A percentile compares a stretch with the other conserved stretches of the same genome.
Conservation (phyloP, 2,888 invertebrate species). For the Tetrapedia diversipes region DNA sequence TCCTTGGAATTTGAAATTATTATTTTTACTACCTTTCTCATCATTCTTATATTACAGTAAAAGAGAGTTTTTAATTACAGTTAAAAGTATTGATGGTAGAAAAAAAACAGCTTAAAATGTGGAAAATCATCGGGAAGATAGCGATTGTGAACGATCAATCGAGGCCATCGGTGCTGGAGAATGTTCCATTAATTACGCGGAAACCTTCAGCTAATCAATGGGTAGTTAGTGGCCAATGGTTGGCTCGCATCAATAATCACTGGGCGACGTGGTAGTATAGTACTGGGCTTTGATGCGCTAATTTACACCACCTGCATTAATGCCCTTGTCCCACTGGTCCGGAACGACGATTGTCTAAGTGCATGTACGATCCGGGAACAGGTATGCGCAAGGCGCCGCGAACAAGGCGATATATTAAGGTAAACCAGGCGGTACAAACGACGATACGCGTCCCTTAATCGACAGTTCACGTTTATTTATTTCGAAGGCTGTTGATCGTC, state of each 20-base stretch:
- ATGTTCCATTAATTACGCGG: slow-evolving; percentile 80
- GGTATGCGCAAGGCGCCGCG: slow-evolving; percentile 41
- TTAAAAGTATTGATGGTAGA: neutral
- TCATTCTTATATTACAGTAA: too few relatives aligned
- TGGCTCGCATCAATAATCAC: slow-evolving; percentile 80
- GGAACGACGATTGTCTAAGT: slow-evolving; percentile 71
- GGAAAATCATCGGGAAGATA: slow-evolving; percentile 19
- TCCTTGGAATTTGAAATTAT: too few relatives aligned
- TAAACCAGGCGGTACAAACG: slow-evolving; percentile 32
- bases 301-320: slow-evolving; percentile 77
- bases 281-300: slow-evolving; percentile 77
- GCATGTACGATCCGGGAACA: slow-evolving; percentile 51
- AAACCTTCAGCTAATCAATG: slow-evolving; percentile 80
- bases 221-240: slow-evolving; percentile 80
- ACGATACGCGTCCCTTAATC: slow-evolving; percentile 16
- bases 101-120: neutral
- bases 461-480: slow-evolving; percentile 10
- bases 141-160: slow-evolving; percentile 35
- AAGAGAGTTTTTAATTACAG: neutral
- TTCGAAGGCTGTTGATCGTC: neutral
- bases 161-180: slow-evolving; percentile 63
- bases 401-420: slow-evolving; percentile 60
- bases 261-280: slow-evolving; percentile 71
- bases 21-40: too few relatives aligned
- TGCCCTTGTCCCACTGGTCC: slow-evolving; percentile 66